These are phyloP conservation scores for Cyanocitta stelleri DNA, from an alignment of 2,113 vertebrate genomes.

Conservation along the genomic window DNA sequence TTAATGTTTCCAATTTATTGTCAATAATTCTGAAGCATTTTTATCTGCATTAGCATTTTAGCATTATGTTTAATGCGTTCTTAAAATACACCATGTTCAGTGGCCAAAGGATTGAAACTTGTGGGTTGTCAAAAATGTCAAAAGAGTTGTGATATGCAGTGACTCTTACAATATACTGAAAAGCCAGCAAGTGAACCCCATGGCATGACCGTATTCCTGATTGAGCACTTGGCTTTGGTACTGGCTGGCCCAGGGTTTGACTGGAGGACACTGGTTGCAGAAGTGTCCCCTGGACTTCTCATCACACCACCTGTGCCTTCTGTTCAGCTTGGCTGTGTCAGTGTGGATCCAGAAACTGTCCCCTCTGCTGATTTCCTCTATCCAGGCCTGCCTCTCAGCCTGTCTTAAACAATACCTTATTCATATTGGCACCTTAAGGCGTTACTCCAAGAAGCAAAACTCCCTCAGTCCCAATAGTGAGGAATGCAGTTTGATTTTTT, in stretches of 20 bases:
- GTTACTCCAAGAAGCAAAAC: background rate
- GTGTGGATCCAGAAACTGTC: background rate
- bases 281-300: background rate
- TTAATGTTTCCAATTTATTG: background rate
- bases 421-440: background rate
- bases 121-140: too few relatives aligned
- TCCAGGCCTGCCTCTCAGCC: background rate
- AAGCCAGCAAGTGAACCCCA: background rate
- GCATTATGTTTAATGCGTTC: background rate
- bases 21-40: background rate
- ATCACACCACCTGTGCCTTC: background rate
- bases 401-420: background rate
- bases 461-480: background rate
- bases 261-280: background rate
- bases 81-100: background rate
- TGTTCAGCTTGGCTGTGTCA: background rate
- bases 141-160: too few relatives aligned
- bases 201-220: background rate
- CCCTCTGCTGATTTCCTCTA: background rate
- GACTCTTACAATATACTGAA: too few relatives aligned
- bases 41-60: background rate
- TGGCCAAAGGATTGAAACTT: background rate
- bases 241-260: background rate
- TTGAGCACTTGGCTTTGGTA: background rate
- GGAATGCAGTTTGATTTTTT: background rate